phyloP scores from a whole-genome alignment of 1,140 invertebrate species.

The Drosophila sp. region DNA sequence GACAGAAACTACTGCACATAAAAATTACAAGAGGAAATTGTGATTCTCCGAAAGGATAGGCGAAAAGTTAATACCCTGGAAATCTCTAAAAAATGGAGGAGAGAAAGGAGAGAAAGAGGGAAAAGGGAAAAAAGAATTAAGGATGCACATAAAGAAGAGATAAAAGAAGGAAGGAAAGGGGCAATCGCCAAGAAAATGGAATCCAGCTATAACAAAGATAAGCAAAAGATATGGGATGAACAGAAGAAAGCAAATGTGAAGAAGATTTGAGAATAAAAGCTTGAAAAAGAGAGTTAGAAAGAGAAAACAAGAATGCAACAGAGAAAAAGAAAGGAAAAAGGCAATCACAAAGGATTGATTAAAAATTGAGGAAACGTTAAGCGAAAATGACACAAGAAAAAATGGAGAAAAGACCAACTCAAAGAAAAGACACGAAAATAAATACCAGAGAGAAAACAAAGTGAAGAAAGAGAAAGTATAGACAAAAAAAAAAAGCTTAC shows the following conservation, averaged over 20 bases:
- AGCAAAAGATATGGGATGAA: too few species aligned
- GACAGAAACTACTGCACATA: slow-evolving; percentile 60
- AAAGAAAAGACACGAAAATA: not conserved
- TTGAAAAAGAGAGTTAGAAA: too few species aligned
- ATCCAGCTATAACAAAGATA: not conserved
- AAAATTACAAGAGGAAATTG: slow-evolving; percentile 48
- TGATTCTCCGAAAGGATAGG: not conserved
- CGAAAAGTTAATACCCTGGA: not conserved
- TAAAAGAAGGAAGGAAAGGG: too few species aligned
- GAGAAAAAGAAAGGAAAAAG: too few species aligned
- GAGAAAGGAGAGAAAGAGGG: not conserved
- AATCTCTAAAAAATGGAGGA: not conserved
- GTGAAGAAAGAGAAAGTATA: not conserved
- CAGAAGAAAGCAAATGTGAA: too few species aligned
- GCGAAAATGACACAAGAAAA: too few species aligned
- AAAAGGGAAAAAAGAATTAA: not conserved
- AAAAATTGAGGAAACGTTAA: too few species aligned
- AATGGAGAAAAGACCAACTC: not conserved
- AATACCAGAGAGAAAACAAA: not conserved
- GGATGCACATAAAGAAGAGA: not conserved
- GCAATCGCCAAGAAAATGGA: too few species aligned
- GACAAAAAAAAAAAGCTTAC: not conserved
- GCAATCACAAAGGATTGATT: too few species aligned
- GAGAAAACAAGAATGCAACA: too few species aligned
- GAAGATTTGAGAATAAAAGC: too few species aligned